These are phyloP conservation scores for Dipodomys ordii DNA, from an alignment of 2,113 vertebrate genomes.

Conservation along the genomic window DNA sequence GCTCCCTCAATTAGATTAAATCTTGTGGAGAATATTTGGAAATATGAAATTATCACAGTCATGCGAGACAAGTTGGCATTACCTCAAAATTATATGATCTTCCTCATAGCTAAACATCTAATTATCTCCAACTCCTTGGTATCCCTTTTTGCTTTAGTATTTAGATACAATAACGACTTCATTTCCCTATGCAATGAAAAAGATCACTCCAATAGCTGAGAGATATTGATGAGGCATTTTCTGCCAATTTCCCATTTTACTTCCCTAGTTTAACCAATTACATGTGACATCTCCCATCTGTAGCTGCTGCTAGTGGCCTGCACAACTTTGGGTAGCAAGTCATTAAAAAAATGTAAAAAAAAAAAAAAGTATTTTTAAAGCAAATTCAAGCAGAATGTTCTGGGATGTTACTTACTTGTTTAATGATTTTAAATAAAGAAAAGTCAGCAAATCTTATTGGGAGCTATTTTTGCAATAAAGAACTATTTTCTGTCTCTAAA, in stretches of 20 bases:
- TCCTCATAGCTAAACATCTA: background rate
- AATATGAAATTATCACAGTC: background rate
- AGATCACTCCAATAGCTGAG: background rate
- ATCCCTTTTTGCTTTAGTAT: background rate
- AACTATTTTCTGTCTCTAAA: slow-evolving; percentile 25
- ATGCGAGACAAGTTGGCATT: background rate
- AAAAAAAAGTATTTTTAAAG: slow-evolving; percentile 27
- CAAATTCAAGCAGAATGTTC: background rate
- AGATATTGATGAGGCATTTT: background rate
- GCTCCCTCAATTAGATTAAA: background rate
- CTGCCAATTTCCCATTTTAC: too few relatives aligned
- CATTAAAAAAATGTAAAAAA: background rate
- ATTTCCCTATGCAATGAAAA: background rate
- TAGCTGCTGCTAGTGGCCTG: background rate
- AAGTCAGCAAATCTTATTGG: slow-evolving; percentile 3
- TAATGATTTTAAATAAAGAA: background rate
- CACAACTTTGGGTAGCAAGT: background rate
- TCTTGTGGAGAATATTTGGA: background rate
- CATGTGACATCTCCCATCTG: background rate
- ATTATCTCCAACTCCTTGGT: background rate
- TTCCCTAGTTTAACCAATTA: background rate
- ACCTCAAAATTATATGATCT: background rate
- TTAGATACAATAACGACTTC: background rate
- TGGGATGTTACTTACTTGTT: slow-evolving; percentile 53
- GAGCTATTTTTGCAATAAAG: slow-evolving; percentile 28